These are phyloP conservation scores for Triplophysa dalaica DNA, from an alignment of 2,113 vertebrate species.

Conservation along the genomic window DNA sequence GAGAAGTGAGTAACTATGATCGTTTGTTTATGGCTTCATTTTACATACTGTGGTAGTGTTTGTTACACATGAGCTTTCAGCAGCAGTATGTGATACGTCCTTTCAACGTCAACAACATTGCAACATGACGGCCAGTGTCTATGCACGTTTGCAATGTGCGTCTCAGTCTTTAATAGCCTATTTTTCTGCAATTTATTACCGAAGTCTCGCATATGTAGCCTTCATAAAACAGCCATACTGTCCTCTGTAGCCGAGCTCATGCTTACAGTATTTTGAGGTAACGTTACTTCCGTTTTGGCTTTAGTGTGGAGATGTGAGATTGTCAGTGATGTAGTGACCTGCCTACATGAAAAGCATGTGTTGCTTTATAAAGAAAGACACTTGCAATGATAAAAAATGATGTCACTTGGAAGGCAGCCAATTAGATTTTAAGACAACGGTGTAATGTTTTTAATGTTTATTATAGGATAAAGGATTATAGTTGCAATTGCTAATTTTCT, in stretches of 20 bases:
- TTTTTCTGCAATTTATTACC: neutral
- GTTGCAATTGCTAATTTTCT: too few relatives aligned
- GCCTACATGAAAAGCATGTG: neutral
- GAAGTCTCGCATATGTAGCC: neutral
- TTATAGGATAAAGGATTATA: too few relatives aligned
- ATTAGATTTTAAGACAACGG: too few relatives aligned
- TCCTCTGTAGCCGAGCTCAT: too few relatives aligned
- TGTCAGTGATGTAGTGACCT: neutral
- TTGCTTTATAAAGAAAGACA: neutral
- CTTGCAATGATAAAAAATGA: neutral
- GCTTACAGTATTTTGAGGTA: too few relatives aligned
- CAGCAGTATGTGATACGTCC: neutral
- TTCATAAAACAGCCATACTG: too few relatives aligned
- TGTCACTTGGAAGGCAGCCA: neutral
- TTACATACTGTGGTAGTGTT: neutral
- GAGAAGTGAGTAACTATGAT: constrained; percentile 67
- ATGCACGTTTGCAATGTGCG: constrained; percentile 6
- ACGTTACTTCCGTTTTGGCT: too few relatives aligned
- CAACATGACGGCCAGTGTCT: neutral
- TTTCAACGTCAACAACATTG: constrained; percentile 33
- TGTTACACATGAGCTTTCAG: neutral
- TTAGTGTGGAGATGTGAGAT: neutral
- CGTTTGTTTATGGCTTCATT: neutral
- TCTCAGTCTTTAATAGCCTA: neutral
- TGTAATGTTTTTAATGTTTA: too few relatives aligned